Percentiles rank a stretch among this genome's conserved stretches.
Evolutionary conservation across 2,888 invertebrate genomes (phyloP).

Genomic region (Linhomoeus sp.): DNA sequence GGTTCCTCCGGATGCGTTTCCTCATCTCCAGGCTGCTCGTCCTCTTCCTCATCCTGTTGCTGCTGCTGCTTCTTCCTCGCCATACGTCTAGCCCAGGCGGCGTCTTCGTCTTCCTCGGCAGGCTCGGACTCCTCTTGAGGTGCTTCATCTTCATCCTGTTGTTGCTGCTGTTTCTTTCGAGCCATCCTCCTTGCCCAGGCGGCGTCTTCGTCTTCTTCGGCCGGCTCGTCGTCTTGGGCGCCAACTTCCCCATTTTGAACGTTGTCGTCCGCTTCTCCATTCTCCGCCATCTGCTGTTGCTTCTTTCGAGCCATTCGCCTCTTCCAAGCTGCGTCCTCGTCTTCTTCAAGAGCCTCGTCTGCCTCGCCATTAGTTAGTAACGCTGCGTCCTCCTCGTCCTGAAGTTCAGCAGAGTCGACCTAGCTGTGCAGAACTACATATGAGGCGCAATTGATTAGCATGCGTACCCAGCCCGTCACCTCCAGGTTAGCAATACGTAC

Average conservation of each 20-base stretch:
- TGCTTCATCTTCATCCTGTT: background rate
- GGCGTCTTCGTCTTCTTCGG: slow-evolving; percentile 2
- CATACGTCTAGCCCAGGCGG: background rate
- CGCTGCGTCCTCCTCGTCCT: slow-evolving; percentile 14
- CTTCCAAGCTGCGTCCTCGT: slow-evolving; percentile 1
- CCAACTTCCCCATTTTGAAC: background rate
- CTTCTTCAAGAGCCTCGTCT: background rate
- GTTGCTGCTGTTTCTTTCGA: background rate
- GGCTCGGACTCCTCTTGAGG: background rate
- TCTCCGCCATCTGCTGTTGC: slow-evolving; percentile 3
- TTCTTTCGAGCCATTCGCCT: background rate
- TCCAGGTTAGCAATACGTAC: too few species aligned
- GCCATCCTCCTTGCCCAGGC: background rate
- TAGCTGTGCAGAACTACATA: slow-evolving; percentile 11
- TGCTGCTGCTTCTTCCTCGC: slow-evolving; percentile 6
- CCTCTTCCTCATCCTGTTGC: background rate
- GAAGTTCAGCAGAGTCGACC: slow-evolving; percentile 10
- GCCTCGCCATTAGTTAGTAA: background rate
- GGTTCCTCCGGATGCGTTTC: slow-evolving; percentile 13
- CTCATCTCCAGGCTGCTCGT: slow-evolving; percentile 8
- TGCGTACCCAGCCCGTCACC: too few species aligned
- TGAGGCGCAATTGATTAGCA: too few species aligned
- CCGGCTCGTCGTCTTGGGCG: background rate
- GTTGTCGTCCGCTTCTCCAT: background rate
- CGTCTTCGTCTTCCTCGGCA: background rate